Base-by-base conservation (phyloP, 2,113 vertebrate genomes). In the Leucosticte australis region DNA sequence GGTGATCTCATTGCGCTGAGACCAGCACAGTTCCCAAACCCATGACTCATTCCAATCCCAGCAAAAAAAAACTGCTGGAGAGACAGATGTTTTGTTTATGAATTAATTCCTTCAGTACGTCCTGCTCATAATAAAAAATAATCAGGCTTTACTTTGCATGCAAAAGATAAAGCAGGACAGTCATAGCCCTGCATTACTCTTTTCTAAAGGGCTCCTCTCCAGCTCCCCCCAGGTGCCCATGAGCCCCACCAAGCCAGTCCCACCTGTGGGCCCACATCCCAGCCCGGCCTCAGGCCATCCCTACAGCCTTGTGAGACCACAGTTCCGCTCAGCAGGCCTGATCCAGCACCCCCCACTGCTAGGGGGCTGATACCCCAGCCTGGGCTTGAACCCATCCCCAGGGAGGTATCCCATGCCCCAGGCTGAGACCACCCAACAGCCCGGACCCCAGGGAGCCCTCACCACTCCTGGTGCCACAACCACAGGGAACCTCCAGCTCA, bases 71-170 rank as follows among this genome's bases (percentile, higher is more conserved):
- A 83, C 1, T 90, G 77, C 87, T 91, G 15, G 74, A 37, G 55
- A 91, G 62, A 91, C 70, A 92, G 77, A 75, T 76, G 69, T 79
- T 95, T 89, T 95, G 77, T 65, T 95, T 92, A 94, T 76, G 9
- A 91, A 89, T 90, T 94, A 94, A 94, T 90, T 94, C 37, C 55
- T 90, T 91, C 74, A 91, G 42, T 13, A 50, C 1, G 3, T 67
- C 56, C 64, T 6, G 11, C 33, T 78, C 52, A 41, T 27, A 68
- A 75, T 63, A 93, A 76, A 69, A 59, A 76, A 68, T 14, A 41
- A 87, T 6, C 56, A 87, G 62, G 37, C 65, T 62, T 82, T 41
- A 83, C 16, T 91, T 76, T 84, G 53, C 33, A 57, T 53, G 27
- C 59, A 65, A 37, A 78, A 76, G 27, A 92, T 57, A 76, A 87